Base-by-base conservation (phyloP, 2,797 vertebrate species). In the Chaetodon trifasciatus region DNA sequence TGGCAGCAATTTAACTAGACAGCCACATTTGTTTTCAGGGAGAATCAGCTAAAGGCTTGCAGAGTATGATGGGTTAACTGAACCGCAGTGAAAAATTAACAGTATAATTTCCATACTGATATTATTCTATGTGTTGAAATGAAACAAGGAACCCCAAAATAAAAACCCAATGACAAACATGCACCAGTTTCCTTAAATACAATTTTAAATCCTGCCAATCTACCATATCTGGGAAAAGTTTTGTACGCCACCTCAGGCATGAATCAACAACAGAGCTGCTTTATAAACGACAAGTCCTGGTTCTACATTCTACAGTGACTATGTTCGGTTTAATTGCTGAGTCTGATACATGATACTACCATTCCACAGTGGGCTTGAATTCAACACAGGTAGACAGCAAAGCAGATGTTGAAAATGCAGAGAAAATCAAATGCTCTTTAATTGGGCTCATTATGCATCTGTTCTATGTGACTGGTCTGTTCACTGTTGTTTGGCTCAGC, bases 21-120 rank as follows among this genome's bases (percentile, higher is more conserved):
- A 65, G 70, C 23, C 46, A 57, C 60, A 78, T 80, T 89, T 65
- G 66, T 77, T 78, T 81, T 72, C 76, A 24, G 50, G 49, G 58
- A 71, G 52, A 79, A 79, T 81, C 47, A 62, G 61, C 35, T 60
- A 28, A 40, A 63, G 13, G 63, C 46, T 52, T 69, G 32, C 50
- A 23, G 8, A 44, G n/a, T 47, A 68, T 62, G 56, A 77, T 52
- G 32, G 61, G 64, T 68, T 67, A 44, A 56, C 67, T 15, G 57
- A 60, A 40, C 35, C 10, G 2, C 23, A 40, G 39, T 52, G 35
- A 60, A 70, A 66, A 24, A 49, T 47, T 21, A 24, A 35, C 44
- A 21, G 19, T 32, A 19, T 63, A 66, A 57, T 58, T 46, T 21
- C 50, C n/a, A 68, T 24, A 42, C 16, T 50, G 11, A 66, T n/a